Evolutionary conservation across 2,113 vertebrate genomes (phyloP).

Genomic region (Pitta sordida): DNA sequence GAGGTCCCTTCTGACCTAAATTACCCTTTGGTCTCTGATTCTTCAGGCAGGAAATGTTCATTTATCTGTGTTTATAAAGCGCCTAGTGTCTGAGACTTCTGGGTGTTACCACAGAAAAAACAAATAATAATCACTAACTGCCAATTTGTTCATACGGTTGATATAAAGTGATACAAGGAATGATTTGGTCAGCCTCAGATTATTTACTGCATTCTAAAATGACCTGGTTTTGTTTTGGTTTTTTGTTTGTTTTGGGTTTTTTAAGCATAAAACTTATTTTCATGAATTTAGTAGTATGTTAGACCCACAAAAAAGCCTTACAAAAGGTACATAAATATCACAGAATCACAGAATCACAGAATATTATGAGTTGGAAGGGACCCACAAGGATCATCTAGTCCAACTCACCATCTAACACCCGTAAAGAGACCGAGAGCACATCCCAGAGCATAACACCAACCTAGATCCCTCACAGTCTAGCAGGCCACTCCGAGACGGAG

Average conservation of each 20-base stretch:
- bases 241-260: not conserved
- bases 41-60: not conserved
- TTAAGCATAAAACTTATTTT: not conserved
- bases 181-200: not conserved
- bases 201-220: not conserved
- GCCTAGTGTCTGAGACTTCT: not conserved
- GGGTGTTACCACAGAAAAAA: not conserved
- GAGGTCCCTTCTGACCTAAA: not conserved
- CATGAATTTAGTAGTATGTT: not conserved
- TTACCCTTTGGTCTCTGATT: not conserved
- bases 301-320: not conserved
- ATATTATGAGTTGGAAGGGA: too few species aligned
- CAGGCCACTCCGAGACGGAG: too few species aligned
- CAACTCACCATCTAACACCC: too few species aligned
- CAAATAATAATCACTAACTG: constrained; percentile 13
- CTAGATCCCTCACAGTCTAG: too few species aligned
- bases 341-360: too few species aligned
- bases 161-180: not conserved
- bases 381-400: too few species aligned
- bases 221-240: not conserved
- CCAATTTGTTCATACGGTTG: not conserved
- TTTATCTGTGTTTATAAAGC: constrained; percentile 12
- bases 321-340: not conserved
- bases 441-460: too few species aligned
- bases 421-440: too few species aligned